Percentiles rank a stretch among this genome's conserved stretches.
These are phyloP conservation scores for Ia io DNA, from an alignment of 2,113 vertebrate species.

Conservation along the genomic window DNA sequence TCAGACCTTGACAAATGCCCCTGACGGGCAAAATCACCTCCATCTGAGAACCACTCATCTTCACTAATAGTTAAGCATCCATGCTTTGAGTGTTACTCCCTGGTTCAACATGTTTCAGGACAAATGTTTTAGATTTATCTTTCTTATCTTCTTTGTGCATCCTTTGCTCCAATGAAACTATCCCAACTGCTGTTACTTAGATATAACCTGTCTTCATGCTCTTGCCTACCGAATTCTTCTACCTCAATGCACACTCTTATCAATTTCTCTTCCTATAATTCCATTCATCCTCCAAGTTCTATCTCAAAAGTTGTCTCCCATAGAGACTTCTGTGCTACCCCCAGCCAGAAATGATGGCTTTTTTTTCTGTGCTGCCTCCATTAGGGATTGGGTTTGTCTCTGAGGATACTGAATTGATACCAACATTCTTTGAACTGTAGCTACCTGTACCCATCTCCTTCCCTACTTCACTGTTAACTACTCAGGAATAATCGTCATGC, in stretches of 20 bases:
- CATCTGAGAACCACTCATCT: background rate
- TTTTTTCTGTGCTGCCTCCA: background rate
- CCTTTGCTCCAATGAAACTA: background rate
- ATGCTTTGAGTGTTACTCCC: background rate
- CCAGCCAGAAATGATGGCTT: background rate
- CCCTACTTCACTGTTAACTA: background rate
- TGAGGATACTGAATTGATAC: background rate
- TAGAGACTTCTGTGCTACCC: background rate
- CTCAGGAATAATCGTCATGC: background rate
- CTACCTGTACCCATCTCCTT: background rate
- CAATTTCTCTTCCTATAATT: background rate
- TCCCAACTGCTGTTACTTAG: background rate
- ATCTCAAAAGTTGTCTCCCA: background rate
- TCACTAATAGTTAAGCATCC: background rate
- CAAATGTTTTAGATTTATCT: background rate
- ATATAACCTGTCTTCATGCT: background rate
- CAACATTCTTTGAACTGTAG: background rate
- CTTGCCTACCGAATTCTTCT: background rate
- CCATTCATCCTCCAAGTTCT: background rate
- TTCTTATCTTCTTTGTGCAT: background rate
- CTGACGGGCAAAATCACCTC: background rate
- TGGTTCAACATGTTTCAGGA: background rate
- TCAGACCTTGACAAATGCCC: background rate
- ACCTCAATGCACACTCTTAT: background rate
- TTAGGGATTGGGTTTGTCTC: background rate